Percentiles rank a stretch among this genome's conserved stretches.
phyloP scores from a whole-genome alignment of 2,113 vertebrate species.

The Atrichornis clamosus region DNA sequence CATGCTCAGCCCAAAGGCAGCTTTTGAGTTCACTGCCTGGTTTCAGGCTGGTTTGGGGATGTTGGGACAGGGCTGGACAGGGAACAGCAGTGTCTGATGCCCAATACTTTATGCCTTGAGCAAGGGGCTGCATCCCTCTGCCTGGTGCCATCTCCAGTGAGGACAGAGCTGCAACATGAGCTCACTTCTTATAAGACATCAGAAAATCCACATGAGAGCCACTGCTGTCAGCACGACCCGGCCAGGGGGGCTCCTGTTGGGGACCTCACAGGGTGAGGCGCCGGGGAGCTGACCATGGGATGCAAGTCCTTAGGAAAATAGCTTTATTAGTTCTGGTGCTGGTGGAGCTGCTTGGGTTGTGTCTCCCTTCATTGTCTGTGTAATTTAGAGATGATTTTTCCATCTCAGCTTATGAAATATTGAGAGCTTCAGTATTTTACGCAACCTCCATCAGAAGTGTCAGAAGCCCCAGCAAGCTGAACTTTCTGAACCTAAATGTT shows the following conservation, averaged over 20 bases:
- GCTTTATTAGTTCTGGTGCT: background rate
- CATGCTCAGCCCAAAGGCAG: background rate
- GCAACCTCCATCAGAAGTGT: background rate
- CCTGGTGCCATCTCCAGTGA: background rate
- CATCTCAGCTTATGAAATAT: slow-evolving; percentile 28
- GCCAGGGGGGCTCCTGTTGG: background rate
- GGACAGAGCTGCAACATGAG: background rate
- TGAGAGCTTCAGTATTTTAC: background rate
- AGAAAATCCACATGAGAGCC: slow-evolving; percentile 9
- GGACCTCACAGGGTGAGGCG: background rate
- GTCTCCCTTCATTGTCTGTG: slow-evolving; percentile 7
- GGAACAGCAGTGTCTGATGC: background rate
- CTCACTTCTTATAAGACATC: background rate
- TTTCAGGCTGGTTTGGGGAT: background rate
- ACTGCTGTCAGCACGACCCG: accelerated
- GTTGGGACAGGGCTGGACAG: background rate
- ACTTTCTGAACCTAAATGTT: background rate
- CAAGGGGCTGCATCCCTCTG: background rate
- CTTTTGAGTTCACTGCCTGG: background rate
- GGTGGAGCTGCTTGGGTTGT: background rate
- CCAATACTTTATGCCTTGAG: background rate
- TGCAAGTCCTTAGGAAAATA: background rate
- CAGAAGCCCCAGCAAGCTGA: background rate
- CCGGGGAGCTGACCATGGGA: background rate
- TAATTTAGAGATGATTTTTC: slow-evolving; percentile 27